phyloP scores from a whole-genome alignment of 1,140 invertebrate genomes.

The Apis dorsata region DNA sequence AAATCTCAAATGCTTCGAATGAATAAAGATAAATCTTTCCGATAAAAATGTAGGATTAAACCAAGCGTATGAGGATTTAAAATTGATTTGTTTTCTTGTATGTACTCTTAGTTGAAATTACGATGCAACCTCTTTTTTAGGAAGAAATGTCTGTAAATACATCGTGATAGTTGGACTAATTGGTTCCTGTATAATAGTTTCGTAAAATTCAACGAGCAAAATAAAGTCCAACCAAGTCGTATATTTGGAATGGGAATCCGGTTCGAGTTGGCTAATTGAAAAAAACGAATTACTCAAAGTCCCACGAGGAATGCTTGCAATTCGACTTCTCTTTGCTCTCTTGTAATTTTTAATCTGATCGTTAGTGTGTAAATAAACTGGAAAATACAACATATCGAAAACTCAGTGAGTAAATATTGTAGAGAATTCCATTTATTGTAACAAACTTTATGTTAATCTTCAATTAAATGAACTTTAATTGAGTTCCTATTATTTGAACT shows the following conservation, averaged over 20 bases:
- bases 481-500: too few relatives aligned
- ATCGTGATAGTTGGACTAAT: neutral
- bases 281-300: slow-evolving; percentile 16
- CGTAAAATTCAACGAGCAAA: slow-evolving; percentile 4
- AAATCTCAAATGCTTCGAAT: too few relatives aligned
- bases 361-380: neutral
- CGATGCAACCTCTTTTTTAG: neutral
- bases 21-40: too few relatives aligned
- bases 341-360: neutral
- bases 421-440: too few relatives aligned
- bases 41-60: too few relatives aligned
- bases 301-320: neutral
- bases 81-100: neutral
- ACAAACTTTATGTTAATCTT: too few relatives aligned
- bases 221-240: neutral
- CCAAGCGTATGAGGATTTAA: neutral
- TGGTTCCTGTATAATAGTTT: slow-evolving; percentile 1
- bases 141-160: neutral
- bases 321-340: neutral
- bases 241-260: neutral
- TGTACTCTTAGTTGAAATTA: neutral
- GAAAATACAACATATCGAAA: neutral
- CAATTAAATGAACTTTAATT: too few relatives aligned
- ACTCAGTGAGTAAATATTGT: too few relatives aligned
- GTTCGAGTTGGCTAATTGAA: neutral